These are phyloP conservation scores for Arrhamphus sclerolepis DNA, from an alignment of 2,797 vertebrate genomes.

Conservation along the genomic window DNA sequence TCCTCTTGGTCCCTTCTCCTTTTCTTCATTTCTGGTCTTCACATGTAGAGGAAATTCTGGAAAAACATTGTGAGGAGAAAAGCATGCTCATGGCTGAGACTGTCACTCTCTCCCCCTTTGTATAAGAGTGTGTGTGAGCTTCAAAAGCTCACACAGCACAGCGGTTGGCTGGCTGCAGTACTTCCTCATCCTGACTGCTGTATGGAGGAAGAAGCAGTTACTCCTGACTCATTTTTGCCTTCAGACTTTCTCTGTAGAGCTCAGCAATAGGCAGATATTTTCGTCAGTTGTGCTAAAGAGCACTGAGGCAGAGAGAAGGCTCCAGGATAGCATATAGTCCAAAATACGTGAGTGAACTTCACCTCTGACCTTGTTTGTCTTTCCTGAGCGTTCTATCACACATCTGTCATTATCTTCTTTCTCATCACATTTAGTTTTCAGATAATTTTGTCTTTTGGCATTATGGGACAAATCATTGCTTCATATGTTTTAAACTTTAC, in stretches of 20 bases:
- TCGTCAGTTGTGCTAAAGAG: slow-evolving; percentile 35
- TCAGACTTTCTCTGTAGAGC: slow-evolving; percentile 12
- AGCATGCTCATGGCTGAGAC: slow-evolving; percentile 38
- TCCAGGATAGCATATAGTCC: slow-evolving; percentile 24
- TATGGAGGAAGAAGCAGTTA: slow-evolving; percentile 34
- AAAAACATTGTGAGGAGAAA: slow-evolving; percentile 56
- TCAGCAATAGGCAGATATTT: slow-evolving; percentile 23
- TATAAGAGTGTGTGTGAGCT: slow-evolving; percentile 40
- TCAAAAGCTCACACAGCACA: slow-evolving; percentile 21
- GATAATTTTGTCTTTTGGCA: not conserved
- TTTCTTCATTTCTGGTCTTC: slow-evolving; percentile 20
- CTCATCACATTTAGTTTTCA: not conserved
- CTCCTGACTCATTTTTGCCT: slow-evolving; percentile 32
- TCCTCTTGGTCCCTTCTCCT: slow-evolving; percentile 3
- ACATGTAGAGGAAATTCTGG: slow-evolving; percentile 25
- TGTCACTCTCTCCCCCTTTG: slow-evolving; percentile 47
- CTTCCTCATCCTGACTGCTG: slow-evolving; percentile 69
- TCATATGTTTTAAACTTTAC: not conserved
- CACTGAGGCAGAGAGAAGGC: slow-evolving; percentile 1
- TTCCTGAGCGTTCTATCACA: no score
- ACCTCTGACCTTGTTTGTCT: not conserved
- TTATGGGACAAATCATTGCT: slow-evolving; percentile 5
- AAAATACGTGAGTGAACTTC: slow-evolving; percentile 54
- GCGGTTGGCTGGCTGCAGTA: slow-evolving; percentile 48
- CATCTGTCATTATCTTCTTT: no score